Evolutionary conservation across 1,140 invertebrate genomes (phyloP).

Genomic region (Drosophila kikkawai): DNA sequence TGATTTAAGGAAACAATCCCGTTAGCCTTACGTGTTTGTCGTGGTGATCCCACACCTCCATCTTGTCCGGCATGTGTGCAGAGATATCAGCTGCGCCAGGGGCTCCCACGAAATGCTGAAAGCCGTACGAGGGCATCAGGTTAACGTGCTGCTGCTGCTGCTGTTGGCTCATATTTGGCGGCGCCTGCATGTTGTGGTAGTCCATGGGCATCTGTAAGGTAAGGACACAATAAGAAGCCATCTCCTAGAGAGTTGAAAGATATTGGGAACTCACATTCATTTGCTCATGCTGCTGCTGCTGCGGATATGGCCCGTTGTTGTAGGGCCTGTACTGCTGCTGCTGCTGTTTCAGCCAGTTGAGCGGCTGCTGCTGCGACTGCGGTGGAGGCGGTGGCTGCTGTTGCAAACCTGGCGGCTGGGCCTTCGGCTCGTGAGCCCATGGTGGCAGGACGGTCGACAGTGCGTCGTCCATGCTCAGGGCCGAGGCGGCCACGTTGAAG

Average conservation of each 20-base stretch:
- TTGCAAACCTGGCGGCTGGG: conserved; percentile 62
- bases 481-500: conserved; percentile 60
- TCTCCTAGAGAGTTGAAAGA: neutral
- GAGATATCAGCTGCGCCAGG: conserved; percentile 62
- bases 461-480: conserved; percentile 58
- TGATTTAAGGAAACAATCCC: too few relatives aligned
- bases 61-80: conserved; percentile 76
- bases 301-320: conserved; percentile 73
- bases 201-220: conserved; percentile 76
- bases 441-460: conserved; percentile 47
- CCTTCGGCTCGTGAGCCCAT: conserved; percentile 66
- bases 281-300: conserved; percentile 76
- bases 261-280: conserved; percentile 70
- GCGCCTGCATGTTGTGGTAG: conserved; percentile 77
- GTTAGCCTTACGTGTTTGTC: conserved; percentile 78
- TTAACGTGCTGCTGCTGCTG: conserved; percentile 65
- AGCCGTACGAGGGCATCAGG: conserved; percentile 75
- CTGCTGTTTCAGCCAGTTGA: conserved; percentile 74
- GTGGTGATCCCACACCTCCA: conserved; percentile 83
- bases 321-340: conserved; percentile 70
- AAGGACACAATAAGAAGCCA: neutral
- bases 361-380: conserved; percentile 58
- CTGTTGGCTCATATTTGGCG: conserved; percentile 63
- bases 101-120: conserved; percentile 75
- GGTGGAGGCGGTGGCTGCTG: conserved; percentile 60